Conservation (phyloP, 2,113 vertebrate genomes). For the Atlantisia rogersi region DNA sequence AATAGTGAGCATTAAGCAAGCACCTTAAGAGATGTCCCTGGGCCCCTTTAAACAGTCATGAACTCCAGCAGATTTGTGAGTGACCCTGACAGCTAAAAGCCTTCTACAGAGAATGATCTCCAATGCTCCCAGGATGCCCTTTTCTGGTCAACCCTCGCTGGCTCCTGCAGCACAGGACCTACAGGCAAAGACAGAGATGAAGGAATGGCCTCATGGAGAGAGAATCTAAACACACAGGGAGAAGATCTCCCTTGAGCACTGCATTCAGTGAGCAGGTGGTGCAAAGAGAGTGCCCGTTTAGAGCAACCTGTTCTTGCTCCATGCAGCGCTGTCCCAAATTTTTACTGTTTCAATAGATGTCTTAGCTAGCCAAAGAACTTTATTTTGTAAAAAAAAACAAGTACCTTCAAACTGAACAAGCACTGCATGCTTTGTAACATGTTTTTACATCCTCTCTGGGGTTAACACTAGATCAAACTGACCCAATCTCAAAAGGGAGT, state of each 20-base stretch:
- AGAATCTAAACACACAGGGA: neutral
- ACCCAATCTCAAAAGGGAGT: neutral
- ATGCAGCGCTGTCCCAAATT: neutral
- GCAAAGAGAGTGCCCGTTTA: neutral
- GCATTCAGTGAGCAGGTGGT: neutral
- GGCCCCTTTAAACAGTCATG: neutral
- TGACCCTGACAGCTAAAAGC: neutral
- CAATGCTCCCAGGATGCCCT: neutral
- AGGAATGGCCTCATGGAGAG: neutral
- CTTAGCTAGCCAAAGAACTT: neutral
- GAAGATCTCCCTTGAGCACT: neutral
- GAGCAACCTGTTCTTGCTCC: neutral
- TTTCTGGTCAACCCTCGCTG: neutral
- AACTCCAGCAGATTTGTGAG: neutral
- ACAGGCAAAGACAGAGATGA: neutral
- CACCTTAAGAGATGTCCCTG: neutral
- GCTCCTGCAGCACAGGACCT: neutral
- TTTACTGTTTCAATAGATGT: neutral
- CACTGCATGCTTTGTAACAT: neutral
- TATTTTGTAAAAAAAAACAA: neutral
- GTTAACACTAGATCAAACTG: neutral
- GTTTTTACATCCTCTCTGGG: neutral
- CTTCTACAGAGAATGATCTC: neutral
- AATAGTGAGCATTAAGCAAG: neutral
- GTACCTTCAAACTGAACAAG: neutral